Base-by-base conservation (phyloP, 2,888 invertebrate species). In the Amphiduros pacificus region DNA sequence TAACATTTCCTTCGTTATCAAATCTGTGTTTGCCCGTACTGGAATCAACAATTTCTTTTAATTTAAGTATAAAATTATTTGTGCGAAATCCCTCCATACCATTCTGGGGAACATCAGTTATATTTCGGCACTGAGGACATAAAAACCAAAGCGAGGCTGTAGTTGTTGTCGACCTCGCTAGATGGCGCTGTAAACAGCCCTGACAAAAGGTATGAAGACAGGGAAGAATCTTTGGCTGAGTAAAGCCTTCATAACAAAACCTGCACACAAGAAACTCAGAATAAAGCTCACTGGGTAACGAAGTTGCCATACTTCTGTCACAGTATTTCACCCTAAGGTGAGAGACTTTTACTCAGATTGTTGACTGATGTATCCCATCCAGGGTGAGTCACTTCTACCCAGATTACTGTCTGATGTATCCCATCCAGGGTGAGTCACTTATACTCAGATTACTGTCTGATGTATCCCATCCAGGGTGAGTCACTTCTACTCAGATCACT, bases 191-290 rank as follows among this genome's bases (percentile, higher is more conserved):
- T 20, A 60, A 36, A 49, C 60, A 60, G 1, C 27, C 32, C 5
- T 20, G 14, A 49, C 60, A 60, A 32, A 60, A 54, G 2, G 55
- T 55, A 24, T 60, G 60, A 17, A 54, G 26, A 24, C 60, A 60
- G 20, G 60, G 60, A 2, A 60, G 55, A 2, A 48, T 22, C 48
- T 55, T 60, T 3, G 60, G 60, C 2, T 36, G 44, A 29, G 52
- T 50, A 31, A 60, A 53, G 14, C 41, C 28, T 1, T n/a, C 53
- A n/a, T 44, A 22, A 31, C 60, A 60, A 28, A 60, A 17, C 2
- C 28, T 3, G n/a, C 60, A 60, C 29, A 27, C 20, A 9, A 60
- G 53, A 36, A 52, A 60, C 17, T 60, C n/a, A n/a, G n/a, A n/a
- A n/a, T n/a, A n/a, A n/a, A n/a, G n/a, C n/a, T n/a, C n/a, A n/a